Percentiles rank a stretch among this genome's conserved stretches.
Evolutionary conservation across 2,113 vertebrate species (phyloP).

Genomic region (Strix uralensis): DNA sequence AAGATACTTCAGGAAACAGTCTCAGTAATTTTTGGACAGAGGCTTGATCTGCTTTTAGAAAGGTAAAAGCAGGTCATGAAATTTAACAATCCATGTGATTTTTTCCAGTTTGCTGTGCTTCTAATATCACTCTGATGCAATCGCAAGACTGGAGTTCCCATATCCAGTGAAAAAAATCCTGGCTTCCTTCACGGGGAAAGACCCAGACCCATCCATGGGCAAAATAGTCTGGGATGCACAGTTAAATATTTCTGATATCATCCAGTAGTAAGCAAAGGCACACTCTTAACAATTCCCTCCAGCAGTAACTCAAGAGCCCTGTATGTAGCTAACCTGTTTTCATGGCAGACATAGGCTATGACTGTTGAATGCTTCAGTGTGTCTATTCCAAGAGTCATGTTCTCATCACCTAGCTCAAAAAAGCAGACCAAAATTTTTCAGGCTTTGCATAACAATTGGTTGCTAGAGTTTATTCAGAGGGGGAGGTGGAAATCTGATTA

Average conservation of each 20-base stretch:
- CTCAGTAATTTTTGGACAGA: not conserved
- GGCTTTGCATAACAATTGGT: not conserved
- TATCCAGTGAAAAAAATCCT: not conserved
- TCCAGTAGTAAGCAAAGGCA: not conserved
- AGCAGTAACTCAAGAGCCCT: not conserved
- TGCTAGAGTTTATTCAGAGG: not conserved
- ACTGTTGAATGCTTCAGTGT: not conserved
- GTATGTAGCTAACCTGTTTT: not conserved
- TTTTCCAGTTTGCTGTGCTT: not conserved
- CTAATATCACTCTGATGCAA: not conserved
- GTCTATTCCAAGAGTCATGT: not conserved
- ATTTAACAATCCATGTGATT: not conserved
- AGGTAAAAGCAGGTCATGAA: not conserved
- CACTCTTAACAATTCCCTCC: not conserved
- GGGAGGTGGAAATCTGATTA: not conserved
- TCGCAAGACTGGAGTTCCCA: not conserved
- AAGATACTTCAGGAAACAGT: not conserved
- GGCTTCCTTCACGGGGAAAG: not conserved
- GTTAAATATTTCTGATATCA: not conserved
- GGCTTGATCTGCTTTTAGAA: not conserved
- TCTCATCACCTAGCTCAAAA: not conserved
- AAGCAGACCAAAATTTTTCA: not conserved
- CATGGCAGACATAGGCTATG: not conserved
- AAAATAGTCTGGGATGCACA: not conserved
- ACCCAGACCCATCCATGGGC: too few species aligned